A percentile compares a stretch with the other conserved stretches of the same genome.
Evolutionary conservation across 2,113 vertebrate species (phyloP).

Genomic region (Aegotheles bennettii): DNA sequence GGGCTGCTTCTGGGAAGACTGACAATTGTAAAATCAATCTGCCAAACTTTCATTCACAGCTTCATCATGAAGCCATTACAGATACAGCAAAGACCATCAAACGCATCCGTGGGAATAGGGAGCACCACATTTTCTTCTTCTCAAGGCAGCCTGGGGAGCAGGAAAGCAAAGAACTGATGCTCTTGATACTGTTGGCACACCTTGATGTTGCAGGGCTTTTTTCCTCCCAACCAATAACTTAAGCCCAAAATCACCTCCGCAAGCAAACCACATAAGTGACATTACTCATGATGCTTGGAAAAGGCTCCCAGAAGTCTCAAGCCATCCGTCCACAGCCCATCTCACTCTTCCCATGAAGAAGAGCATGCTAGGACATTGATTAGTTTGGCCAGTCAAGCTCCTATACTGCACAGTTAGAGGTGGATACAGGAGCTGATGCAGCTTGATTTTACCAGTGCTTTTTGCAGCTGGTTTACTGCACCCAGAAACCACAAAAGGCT

Average conservation of each 20-base stretch:
- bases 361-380: rapidly evolving
- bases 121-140: background rate
- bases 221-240: background rate
- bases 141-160: background rate
- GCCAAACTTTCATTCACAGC: slow-evolving; percentile 28
- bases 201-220: rapidly evolving
- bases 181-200: background rate
- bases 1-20: slow-evolving; percentile 6
- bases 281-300: rapidly evolving
- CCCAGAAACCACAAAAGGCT: background rate
- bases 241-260: background rate
- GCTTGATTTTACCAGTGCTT: background rate
- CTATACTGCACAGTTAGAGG: rapidly evolving
- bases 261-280: rapidly evolving
- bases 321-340: background rate
- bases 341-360: background rate
- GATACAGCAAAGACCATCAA: background rate
- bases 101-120: background rate
- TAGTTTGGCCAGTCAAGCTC: background rate
- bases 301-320: background rate
- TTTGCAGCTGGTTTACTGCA: background rate
- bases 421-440: rapidly evolving
- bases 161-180: background rate
- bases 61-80: background rate
- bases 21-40: slow-evolving; percentile 9